A percentile compares a stretch with the other conserved stretches of the same genome.
These are phyloP conservation scores for Bombus fervidus DNA, from an alignment of 1,140 invertebrate genomes.

Conservation along the genomic window DNA sequence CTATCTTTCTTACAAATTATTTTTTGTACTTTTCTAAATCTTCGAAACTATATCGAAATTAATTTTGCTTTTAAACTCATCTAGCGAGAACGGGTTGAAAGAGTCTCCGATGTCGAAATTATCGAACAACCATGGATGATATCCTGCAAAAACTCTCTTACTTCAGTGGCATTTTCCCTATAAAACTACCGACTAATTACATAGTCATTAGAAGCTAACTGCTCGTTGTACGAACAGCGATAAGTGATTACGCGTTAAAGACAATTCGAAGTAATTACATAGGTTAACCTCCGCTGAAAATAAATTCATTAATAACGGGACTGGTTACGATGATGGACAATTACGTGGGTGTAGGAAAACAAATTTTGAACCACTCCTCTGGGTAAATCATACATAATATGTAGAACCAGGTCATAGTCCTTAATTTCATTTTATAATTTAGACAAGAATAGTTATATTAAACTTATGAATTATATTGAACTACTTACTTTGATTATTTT, in stretches of 20 bases:
- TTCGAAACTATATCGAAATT: not conserved
- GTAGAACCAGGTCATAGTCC: not conserved
- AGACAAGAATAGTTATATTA: not conserved
- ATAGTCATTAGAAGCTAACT: not conserved
- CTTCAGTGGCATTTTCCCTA: not conserved
- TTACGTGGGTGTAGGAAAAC: no score
- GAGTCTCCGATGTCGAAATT: not conserved
- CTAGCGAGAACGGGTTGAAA: not conserved
- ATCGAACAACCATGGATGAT: not conserved
- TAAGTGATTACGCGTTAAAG: conserved; percentile 4
- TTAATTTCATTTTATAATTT: not conserved
- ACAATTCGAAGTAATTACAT: conserved; percentile 17
- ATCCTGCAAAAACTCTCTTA: not conserved
- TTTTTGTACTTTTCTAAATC: not conserved
- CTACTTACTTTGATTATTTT: not conserved
- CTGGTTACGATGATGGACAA: not conserved
- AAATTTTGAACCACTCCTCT: not conserved
- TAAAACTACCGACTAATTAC: not conserved
- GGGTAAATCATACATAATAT: not conserved
- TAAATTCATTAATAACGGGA: conserved; percentile 1
- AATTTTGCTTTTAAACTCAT: not conserved
- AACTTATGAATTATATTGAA: not conserved
- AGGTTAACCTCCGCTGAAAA: not conserved
- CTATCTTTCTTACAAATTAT: not conserved
- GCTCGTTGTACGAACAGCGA: not conserved